Conservation (phyloP, 1,140 invertebrate species). For the Acromyrmex charruanus region DNA sequence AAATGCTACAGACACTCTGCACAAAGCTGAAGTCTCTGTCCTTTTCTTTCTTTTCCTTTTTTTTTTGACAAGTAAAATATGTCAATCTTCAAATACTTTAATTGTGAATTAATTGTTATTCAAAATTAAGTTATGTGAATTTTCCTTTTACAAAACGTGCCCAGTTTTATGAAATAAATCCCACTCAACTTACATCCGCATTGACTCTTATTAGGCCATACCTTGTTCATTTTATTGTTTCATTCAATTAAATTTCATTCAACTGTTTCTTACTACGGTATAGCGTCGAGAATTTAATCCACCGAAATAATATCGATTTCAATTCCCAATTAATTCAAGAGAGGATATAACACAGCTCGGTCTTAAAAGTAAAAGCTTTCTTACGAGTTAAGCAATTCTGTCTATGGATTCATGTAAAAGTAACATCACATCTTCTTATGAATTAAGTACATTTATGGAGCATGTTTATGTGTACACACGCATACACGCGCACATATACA, state of each 20-base stretch:
- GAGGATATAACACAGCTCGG: slow-evolving; percentile 65
- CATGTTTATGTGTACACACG: neutral
- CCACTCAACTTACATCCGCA: neutral
- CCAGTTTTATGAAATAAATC: neutral
- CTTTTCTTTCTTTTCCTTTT: neutral
- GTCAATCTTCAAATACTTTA: neutral
- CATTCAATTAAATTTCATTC: neutral
- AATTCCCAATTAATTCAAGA: slow-evolving; percentile 39
- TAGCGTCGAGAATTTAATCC: slow-evolving; percentile 6
- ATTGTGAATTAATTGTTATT: neutral
- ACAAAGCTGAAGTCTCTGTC: neutral
- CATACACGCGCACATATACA: slow-evolving; percentile 42
- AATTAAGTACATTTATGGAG: slow-evolving; percentile 63
- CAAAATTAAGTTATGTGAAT: neutral
- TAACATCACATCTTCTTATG: slow-evolving; percentile 74
- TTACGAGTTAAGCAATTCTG: slow-evolving; percentile 66
- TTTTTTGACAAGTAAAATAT: neutral
- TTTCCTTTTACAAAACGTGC: neutral
- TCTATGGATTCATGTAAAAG: slow-evolving; percentile 65
- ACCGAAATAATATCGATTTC: neutral
- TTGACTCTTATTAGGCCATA: no score
- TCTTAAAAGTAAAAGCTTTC: slow-evolving; percentile 74
- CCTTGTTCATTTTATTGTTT: no score
- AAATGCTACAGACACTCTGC: neutral
- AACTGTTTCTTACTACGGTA: neutral